Evolutionary conservation across 2,797 vertebrate species (phyloP), one percentile per base, ranked within the genome.

Genomic region (Thaleichthys pacificus): DNA sequence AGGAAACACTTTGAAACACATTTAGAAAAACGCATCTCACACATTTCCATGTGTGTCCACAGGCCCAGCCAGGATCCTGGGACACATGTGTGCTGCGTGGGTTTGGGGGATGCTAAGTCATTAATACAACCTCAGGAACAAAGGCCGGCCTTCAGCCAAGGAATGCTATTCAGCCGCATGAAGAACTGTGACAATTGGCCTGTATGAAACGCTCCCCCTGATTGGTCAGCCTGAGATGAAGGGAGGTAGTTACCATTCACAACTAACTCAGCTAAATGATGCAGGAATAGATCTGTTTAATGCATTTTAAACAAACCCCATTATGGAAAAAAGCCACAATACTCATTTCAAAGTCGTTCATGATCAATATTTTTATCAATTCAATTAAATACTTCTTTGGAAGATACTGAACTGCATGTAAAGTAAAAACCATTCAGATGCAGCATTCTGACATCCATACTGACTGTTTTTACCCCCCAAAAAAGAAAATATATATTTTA

Each of bases 81-180:
- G 8, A 75, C 38, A 72, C 80, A 77, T 83, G 88, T 73, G 90
- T 87, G 87, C 70, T 68, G 85, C 78, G 87, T 82, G 87, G 89
- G 89, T 89, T 88, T 57, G 73, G 77, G 70, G 1, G 12, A 70
- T 74, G 28, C 65, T 73, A 75, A 78, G 83, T 88, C 77, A 79
- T 80, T 82, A 77, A 79, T 78, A 84, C 81, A 79, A 38, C 81
- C 70, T 76, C 78, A 77, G 72, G 80, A 82, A 86, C 77, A 85
- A 88, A 91, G 86, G 78, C 54, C 73, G 76, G 79, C 73, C 80
- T 86, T 88, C 28, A 75, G 75, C 75, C 32, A 4, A 47, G 82
- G 87, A 87, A 87, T 85, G 77, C 84, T 76, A 86, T 87, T 90
- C 87, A 90, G 79, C 73, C 70, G 79, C 60, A 9, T 89, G 87